Percentiles rank a stretch among this genome's conserved stretches.
These are phyloP conservation scores for Nannoperca obscura DNA, from an alignment of 2,797 vertebrate genomes.

Conservation along the genomic window DNA sequence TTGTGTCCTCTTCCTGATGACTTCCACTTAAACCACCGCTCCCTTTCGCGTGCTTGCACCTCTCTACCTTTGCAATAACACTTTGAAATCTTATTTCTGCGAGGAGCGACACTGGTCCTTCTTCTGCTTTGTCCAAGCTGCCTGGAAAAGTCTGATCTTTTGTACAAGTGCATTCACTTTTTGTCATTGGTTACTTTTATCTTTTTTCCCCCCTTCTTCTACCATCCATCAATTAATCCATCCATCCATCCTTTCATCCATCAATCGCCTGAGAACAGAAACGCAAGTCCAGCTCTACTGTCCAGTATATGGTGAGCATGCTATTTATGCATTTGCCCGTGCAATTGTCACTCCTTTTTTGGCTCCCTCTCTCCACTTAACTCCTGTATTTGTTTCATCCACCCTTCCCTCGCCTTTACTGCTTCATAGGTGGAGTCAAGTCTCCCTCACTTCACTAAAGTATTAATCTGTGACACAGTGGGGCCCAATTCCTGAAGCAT, in stretches of 20 bases:
- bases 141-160: conserved; percentile 17
- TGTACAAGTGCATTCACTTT: conserved; percentile 52
- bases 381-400: conserved; percentile 9
- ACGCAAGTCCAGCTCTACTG: conserved; percentile 87
- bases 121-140: conserved; percentile 9
- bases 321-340: conserved; percentile 54
- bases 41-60: conserved; percentile 9
- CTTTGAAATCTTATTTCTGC: conserved; percentile 3
- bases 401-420: conserved; percentile 7
- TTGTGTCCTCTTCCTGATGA: conserved; percentile 17
- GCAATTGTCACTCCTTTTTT: conserved; percentile 11
- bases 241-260: conserved; percentile 65
- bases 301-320: conserved; percentile 88
- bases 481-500: background rate
- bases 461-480: background rate
- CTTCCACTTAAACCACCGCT: conserved; percentile 10
- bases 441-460: conserved; percentile 42
- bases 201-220: conserved; percentile 38
- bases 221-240: conserved; percentile 50
- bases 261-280: conserved; percentile 82
- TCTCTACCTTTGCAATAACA: conserved; percentile 6
- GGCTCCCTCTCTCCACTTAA: background rate
- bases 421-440: conserved; percentile 37
- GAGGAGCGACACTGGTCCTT: background rate
- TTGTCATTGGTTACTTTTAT: conserved; percentile 63